Evolutionary conservation across 2,888 invertebrate genomes (phyloP).

Genomic region (Limnephilus marmoratus): DNA sequence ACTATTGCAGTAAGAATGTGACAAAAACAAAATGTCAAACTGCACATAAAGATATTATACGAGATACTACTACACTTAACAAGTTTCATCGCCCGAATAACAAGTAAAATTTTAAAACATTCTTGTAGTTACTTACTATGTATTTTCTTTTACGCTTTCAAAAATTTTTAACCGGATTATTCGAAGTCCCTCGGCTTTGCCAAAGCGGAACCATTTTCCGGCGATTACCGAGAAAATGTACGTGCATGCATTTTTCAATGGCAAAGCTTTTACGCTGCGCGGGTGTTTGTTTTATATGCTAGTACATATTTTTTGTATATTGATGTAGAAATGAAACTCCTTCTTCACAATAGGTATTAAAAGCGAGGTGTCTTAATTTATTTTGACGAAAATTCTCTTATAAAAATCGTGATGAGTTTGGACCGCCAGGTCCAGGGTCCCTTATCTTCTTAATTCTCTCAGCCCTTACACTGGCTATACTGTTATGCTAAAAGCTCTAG

Average conservation of each 20-base stretch:
- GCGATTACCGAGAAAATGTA: conserved; percentile 28
- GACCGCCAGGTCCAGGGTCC: no score
- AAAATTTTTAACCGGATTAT: conserved; percentile 26
- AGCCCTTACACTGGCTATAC: no score
- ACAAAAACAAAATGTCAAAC: background rate
- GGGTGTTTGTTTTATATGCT: conserved; percentile 29
- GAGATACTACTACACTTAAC: background rate
- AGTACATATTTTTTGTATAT: background rate
- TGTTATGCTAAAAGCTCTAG: no score
- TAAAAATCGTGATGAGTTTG: no score
- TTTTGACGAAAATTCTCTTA: no score
- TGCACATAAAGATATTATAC: background rate
- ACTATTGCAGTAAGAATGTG: background rate
- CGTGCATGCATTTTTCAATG: conserved; percentile 35
- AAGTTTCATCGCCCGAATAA: background rate
- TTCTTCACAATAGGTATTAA: background rate
- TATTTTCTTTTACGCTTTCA: background rate
- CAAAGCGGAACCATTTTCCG: conserved; percentile 24
- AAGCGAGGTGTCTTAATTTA: no score
- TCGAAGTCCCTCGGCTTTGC: conserved; percentile 19
- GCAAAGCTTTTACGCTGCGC: conserved; percentile 37
- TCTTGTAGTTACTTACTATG: background rate
- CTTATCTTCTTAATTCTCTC: no score
- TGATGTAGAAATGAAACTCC: background rate
- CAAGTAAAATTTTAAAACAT: background rate